Evolutionary conservation across 2,797 vertebrate genomes (phyloP).

Genomic region (Clarias platycephalus): DNA sequence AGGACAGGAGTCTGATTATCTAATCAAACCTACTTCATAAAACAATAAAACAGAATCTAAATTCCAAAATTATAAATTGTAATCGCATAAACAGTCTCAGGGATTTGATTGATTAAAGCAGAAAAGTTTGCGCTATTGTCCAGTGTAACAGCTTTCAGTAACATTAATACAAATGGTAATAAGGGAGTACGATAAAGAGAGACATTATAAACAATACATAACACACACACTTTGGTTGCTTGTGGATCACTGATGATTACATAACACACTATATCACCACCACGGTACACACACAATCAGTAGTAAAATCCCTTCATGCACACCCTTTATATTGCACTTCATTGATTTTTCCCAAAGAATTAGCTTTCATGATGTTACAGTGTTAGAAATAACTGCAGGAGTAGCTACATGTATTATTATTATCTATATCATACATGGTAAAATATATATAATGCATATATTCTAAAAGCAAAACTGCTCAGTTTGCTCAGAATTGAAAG

Average conservation of each 20-base stretch:
- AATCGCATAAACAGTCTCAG: neutral
- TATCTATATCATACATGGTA: neutral
- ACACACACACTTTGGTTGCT: neutral
- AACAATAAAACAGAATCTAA: neutral
- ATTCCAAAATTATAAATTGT: neutral
- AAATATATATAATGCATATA: neutral
- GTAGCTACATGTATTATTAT: neutral
- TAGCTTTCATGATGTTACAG: neutral
- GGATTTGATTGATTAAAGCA: conserved; percentile 57
- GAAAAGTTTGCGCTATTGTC: conserved; percentile 28
- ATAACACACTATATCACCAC: neutral
- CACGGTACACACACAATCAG: neutral
- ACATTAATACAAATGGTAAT: neutral
- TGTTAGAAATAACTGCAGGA: neutral
- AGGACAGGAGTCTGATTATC: neutral
- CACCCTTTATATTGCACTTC: conserved; percentile 4
- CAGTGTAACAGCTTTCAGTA: conserved; percentile 46
- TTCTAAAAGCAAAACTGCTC: neutral
- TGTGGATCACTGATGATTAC: neutral
- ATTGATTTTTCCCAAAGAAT: neutral
- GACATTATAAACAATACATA: neutral
- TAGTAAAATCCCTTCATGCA: conserved; percentile 9
- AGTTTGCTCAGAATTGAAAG: neutral
- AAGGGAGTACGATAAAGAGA: neutral
- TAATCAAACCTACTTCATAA: neutral